phyloP scores from a whole-genome alignment of 2,888 invertebrate species.

The Emmelina monodactyla region DNA sequence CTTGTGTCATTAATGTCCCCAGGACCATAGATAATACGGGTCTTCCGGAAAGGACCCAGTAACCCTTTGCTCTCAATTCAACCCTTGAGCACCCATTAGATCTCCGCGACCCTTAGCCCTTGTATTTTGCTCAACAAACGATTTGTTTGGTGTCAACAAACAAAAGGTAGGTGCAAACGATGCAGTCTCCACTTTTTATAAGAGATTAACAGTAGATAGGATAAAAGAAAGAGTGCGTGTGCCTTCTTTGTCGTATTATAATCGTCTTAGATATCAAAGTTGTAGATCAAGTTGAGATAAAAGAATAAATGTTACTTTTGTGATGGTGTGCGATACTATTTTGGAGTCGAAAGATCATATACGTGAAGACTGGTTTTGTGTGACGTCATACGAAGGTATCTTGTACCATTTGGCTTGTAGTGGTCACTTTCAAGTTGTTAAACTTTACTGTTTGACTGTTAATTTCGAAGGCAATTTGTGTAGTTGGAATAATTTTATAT shows the following conservation, averaged over 20 bases:
- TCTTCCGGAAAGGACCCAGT: slow-evolving; percentile 51
- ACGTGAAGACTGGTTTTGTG: too few species aligned
- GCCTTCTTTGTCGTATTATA: slow-evolving; percentile 44
- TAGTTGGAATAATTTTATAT: too few species aligned
- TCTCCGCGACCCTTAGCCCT: slow-evolving; percentile 33
- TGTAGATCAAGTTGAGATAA: slow-evolving; percentile 42
- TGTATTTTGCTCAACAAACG: slow-evolving; percentile 53
- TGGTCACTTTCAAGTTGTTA: too few species aligned
- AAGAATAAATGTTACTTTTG: slow-evolving; percentile 31
- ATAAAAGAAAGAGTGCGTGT: slow-evolving; percentile 38
- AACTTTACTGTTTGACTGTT: too few species aligned
- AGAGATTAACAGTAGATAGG: slow-evolving; percentile 49
- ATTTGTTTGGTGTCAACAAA: slow-evolving; percentile 63
- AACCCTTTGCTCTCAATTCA: slow-evolving; percentile 55
- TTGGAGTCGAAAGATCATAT: too few species aligned
- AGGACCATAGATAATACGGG: slow-evolving; percentile 36
- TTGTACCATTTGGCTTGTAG: too few species aligned
- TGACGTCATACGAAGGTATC: too few species aligned
- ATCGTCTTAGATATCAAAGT: slow-evolving; percentile 56
- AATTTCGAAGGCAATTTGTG: too few species aligned
- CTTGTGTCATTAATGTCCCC: slow-evolving; percentile 30
- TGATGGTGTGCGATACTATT: too few species aligned
- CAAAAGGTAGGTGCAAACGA: slow-evolving; percentile 54
- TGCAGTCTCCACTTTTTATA: slow-evolving; percentile 26
- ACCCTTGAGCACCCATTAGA: slow-evolving; percentile 52